phyloP scores from a whole-genome alignment of 2,888 invertebrate species.

The Portevinia maculata region DNA sequence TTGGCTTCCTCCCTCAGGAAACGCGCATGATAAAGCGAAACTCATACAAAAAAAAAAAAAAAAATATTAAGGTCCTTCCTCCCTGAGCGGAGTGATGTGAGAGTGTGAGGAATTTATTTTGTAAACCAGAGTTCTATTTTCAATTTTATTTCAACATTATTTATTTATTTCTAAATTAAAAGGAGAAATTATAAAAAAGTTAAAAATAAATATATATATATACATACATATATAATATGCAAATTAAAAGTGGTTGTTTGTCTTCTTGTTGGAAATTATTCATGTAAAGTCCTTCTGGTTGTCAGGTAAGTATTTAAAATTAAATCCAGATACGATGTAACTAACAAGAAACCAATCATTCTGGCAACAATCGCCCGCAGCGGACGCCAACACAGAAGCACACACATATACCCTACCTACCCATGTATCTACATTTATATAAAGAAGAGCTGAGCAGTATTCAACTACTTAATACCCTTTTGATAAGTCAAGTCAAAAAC shows the following conservation, averaged over 20 bases:
- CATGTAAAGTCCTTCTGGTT: neutral
- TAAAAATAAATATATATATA: conserved; percentile 71
- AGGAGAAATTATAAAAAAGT: conserved; percentile 61
- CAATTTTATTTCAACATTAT: conserved; percentile 33
- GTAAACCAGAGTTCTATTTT: conserved; percentile 54
- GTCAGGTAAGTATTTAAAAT: conserved; percentile 75
- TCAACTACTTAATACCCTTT: conserved; percentile 72
- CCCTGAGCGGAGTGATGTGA: conserved; percentile 64
- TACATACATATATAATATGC: conserved; percentile 75
- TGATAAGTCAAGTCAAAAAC: conserved; percentile 72
- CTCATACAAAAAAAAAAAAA: conserved; percentile 26
- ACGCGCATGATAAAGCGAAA: conserved; percentile 52
- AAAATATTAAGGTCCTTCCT: conserved; percentile 68
- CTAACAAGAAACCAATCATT: conserved; percentile 33
- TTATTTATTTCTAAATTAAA: conserved; percentile 76
- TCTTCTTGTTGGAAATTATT: conserved; percentile 7
- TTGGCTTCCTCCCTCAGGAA: conserved; percentile 73
- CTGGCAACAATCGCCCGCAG: conserved; percentile 29
- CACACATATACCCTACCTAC: neutral
- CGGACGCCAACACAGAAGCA: conserved; percentile 8
- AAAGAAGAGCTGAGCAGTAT: conserved; percentile 39
- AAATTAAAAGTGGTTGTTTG: conserved; percentile 54
- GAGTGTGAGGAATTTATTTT: conserved; percentile 59
- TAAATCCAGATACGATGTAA: conserved; percentile 77
- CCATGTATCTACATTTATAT: neutral